Percentiles rank a stretch among this genome's conserved stretches.
phyloP scores from a whole-genome alignment of 2,113 vertebrate species.

The Hucho hucho region DNA sequence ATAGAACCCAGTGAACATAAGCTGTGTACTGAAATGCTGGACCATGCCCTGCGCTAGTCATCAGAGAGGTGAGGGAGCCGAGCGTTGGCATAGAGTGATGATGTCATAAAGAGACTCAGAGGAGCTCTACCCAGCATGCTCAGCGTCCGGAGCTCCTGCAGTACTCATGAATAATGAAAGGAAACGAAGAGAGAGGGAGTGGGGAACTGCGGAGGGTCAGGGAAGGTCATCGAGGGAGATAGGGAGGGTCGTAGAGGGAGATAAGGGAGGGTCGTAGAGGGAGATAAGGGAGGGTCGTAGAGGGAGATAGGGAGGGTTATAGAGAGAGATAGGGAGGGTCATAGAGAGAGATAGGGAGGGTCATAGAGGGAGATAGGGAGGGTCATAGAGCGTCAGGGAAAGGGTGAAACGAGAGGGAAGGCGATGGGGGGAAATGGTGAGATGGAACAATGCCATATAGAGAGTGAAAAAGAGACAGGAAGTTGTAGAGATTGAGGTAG shows the following conservation, averaged over 20 bases:
- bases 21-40: not conserved
- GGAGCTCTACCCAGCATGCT: slow-evolving; percentile 63
- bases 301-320: too few species aligned
- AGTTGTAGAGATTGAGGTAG: not conserved
- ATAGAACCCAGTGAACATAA: not conserved
- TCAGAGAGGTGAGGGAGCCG: slow-evolving; percentile 22
- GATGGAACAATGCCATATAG: not conserved
- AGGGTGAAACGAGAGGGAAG: slow-evolving; percentile 10
- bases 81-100: slow-evolving; percentile 33
- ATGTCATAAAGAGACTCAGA: slow-evolving; percentile 55
- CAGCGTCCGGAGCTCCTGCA: slow-evolving; percentile 65
- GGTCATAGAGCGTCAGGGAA: slow-evolving; percentile 9
- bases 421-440: not conserved
- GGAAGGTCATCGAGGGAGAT: too few species aligned
- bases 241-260: too few species aligned
- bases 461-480: not conserved
- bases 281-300: too few species aligned
- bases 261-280: too few species aligned
- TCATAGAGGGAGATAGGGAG: slow-evolving; percentile 1
- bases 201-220: not conserved
- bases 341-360: too few species aligned
- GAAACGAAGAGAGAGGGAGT: slow-evolving; percentile 31
- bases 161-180: slow-evolving; percentile 74
- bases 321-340: too few species aligned
- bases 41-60: slow-evolving; percentile 8